Conservation (phyloP, 2,888 invertebrate species). For the Drosophila subsilvestris region DNA sequence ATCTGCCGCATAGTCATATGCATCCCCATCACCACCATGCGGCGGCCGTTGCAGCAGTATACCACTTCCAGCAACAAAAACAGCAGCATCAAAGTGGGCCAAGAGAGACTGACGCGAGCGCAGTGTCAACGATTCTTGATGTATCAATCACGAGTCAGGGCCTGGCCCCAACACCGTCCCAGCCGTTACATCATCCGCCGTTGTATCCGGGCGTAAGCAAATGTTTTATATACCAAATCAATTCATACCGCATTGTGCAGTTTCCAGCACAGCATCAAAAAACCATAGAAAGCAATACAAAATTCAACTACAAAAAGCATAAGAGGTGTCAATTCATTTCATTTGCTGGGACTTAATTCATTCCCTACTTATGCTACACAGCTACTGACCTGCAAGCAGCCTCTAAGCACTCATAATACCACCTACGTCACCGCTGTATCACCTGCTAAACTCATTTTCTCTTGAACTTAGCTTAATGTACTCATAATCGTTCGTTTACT, state of each 20-base stretch:
- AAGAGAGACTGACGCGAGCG: slow-evolving; percentile 33
- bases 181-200: slow-evolving; percentile 80
- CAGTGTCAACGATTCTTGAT: slow-evolving; percentile 42
- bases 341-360: neutral
- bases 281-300: neutral
- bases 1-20: slow-evolving; percentile 58
- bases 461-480: neutral
- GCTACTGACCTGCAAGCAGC: neutral
- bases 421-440: neutral
- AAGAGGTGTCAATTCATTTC: neutral
- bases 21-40: slow-evolving; percentile 66
- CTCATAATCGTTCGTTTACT: neutral
- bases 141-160: neutral
- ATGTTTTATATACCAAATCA: slow-evolving; percentile 55
- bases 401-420: neutral
- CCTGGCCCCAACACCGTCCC: slow-evolving; percentile 44
- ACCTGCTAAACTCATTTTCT: neutral
- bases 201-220: slow-evolving; percentile 83
- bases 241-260: slow-evolving; percentile 23
- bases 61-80: slow-evolving; percentile 68
- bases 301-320: slow-evolving; percentile 7
- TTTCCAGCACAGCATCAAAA: slow-evolving; percentile 2
- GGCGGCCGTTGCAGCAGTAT: slow-evolving; percentile 64
- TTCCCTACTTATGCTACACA: neutral
- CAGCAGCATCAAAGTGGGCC: slow-evolving; percentile 40